Percentiles rank a stretch among this genome's conserved stretches.
These are phyloP conservation scores for Papilio aristodemus DNA, from an alignment of 1,140 invertebrate genomes.

Conservation along the genomic window DNA sequence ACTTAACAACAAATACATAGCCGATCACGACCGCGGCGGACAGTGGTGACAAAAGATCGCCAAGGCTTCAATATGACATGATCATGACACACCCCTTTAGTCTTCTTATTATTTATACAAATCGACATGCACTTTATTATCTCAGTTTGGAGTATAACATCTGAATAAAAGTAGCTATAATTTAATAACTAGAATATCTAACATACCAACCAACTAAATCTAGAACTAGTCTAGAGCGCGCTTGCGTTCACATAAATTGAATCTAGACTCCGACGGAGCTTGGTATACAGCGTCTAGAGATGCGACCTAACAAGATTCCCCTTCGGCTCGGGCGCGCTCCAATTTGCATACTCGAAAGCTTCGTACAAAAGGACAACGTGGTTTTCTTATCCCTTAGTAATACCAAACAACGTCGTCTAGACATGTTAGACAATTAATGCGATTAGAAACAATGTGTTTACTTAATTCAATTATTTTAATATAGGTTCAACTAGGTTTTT, in stretches of 20 bases:
- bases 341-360: constrained; percentile 26
- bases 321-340: neutral
- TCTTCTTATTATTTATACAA: no score
- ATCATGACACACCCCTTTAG: no score
- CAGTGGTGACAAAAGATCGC: no score
- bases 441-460: neutral
- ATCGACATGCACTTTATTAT: no score
- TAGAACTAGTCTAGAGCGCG: neutral
- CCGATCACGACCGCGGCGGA: no score
- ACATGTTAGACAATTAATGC: constrained; percentile 1
- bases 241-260: neutral
- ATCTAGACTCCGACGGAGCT: neutral
- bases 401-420: constrained; percentile 13
- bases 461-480: neutral
- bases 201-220: neutral
- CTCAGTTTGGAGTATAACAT: no score
- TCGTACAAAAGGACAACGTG: constrained; percentile 8
- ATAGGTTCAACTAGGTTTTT: no score
- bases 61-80: no score
- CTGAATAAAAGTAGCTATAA: neutral
- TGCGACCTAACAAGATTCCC: neutral
- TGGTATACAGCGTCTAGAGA: neutral
- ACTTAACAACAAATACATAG: no score
- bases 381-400: neutral
- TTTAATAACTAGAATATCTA: neutral